Evolutionary conservation across 2,888 invertebrate species (phyloP).

Genomic region (Cinara cedri): DNA sequence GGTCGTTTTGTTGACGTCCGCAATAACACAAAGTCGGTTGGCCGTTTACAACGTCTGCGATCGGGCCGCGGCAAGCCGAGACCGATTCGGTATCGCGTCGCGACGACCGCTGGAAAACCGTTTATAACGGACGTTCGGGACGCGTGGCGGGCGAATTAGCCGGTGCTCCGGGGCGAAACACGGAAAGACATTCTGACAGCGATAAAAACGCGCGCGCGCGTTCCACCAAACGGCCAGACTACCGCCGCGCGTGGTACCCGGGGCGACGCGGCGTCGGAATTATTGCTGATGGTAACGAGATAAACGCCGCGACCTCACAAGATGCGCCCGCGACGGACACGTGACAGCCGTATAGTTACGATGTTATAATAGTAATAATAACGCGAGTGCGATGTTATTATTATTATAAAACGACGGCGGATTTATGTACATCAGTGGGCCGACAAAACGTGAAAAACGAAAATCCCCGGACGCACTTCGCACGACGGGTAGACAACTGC

Average conservation of each 20-base stretch:
- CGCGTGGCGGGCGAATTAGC: neutral
- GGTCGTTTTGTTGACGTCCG: too few relatives aligned
- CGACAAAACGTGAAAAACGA: too few relatives aligned
- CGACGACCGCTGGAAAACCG: too few relatives aligned
- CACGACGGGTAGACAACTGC: too few relatives aligned
- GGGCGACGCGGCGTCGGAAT: slow-evolving; percentile 4
- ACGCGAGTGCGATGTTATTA: too few relatives aligned
- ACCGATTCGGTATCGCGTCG: too few relatives aligned
- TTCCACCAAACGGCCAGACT: neutral
- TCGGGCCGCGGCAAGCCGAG: too few relatives aligned
- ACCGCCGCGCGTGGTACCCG: neutral
- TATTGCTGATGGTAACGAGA: neutral
- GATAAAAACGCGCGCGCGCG: neutral
- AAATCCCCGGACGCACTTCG: too few relatives aligned
- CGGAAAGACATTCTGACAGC: slow-evolving; percentile 12
- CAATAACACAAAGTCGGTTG: too few relatives aligned
- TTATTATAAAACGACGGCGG: too few relatives aligned
- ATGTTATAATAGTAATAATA: neutral
- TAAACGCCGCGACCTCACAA: slow-evolving; percentile 23
- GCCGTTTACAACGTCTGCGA: too few relatives aligned
- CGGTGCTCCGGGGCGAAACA: neutral
- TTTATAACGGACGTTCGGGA: neutral
- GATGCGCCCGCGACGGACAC: neutral
- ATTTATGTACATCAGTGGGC: too few relatives aligned
- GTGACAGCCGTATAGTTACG: slow-evolving; percentile 17